Evolutionary conservation across 2,888 invertebrate genomes (phyloP).

Genomic region (Drosophila histrio): DNA sequence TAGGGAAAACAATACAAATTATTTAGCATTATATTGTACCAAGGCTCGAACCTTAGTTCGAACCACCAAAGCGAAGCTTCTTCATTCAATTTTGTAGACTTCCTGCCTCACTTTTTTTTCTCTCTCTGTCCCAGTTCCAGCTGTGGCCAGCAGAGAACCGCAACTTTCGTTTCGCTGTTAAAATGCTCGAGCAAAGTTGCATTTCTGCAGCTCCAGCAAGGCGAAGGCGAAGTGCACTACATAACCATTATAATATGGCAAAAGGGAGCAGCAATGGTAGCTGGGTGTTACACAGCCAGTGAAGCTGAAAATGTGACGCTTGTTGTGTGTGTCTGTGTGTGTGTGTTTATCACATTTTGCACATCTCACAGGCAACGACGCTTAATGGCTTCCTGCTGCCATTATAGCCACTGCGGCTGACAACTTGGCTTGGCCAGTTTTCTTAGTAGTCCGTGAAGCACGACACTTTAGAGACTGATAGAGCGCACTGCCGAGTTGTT

Average conservation of each 20-base stretch:
- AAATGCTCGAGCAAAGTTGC: constrained; percentile 60
- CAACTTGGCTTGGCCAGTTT: constrained; percentile 43
- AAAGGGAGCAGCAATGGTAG: neutral
- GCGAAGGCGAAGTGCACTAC: constrained; percentile 41
- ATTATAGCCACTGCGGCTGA: constrained; percentile 31
- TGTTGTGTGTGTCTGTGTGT: too few relatives aligned
- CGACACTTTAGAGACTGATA: constrained; percentile 51
- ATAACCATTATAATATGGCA: constrained; percentile 46
- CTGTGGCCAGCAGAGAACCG: constrained; percentile 48
- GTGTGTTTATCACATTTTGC: constrained; percentile 69
- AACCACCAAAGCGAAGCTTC: too few relatives aligned
- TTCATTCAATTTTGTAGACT: too few relatives aligned
- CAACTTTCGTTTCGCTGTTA: constrained; percentile 45
- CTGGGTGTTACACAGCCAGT: too few relatives aligned
- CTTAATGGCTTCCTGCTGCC: constrained; percentile 67
- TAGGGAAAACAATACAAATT: too few relatives aligned
- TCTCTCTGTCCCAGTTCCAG: constrained; percentile 8
- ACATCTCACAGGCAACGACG: constrained; percentile 43
- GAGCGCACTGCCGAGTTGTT: neutral
- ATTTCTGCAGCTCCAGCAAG: constrained; percentile 42
- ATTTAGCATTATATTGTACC: too few relatives aligned
- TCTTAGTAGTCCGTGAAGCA: constrained; percentile 18
- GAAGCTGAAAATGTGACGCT: constrained; percentile 55
- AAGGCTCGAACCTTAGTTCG: too few relatives aligned
- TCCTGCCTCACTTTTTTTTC: too few relatives aligned